A percentile compares a stretch with the other conserved stretches of the same genome.
Evolutionary conservation across 92 coral and sea anemone genomes (phyloP).

Genomic region (Porites cylindrica): DNA sequence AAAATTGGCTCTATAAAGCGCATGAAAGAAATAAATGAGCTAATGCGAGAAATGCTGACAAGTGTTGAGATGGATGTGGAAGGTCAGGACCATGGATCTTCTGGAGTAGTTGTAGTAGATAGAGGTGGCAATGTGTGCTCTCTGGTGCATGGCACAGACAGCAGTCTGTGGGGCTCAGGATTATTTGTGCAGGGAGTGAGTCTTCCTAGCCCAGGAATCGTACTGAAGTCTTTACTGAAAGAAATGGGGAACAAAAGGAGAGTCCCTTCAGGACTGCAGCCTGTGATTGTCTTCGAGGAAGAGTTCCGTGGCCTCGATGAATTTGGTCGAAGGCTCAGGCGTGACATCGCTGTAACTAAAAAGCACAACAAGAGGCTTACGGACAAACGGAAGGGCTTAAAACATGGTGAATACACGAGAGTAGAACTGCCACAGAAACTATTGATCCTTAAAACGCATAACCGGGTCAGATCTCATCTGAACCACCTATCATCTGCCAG

Average conservation of each 20-base stretch:
- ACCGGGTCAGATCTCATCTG: conserved; percentile 39
- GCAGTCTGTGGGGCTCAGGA: conserved; percentile 95
- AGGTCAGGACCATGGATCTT: conserved; percentile 55
- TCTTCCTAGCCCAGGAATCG: conserved; percentile 86
- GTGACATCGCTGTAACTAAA: conserved; percentile 1
- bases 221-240: conserved; percentile 63
- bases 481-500: conserved; percentile 11
- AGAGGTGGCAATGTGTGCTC: conserved; percentile 91
- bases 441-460: conserved; percentile 32
- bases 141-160: conserved; percentile 88
- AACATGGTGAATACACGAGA: not conserved
- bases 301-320: conserved; percentile 22
- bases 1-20: conserved; percentile 63
- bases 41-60: conserved; percentile 75
- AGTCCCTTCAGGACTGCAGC: conserved; percentile 87
- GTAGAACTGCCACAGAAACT: not conserved
- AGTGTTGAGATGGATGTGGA: conserved; percentile 42
- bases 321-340: conserved; percentile 35
- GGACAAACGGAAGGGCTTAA: not conserved
- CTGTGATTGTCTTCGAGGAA: conserved; percentile 75
- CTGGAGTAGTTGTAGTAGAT: conserved; percentile 91
- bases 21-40: conserved; percentile 63
- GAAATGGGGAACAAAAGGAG: conserved; percentile 67
- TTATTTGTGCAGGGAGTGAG: conserved; percentile 92
- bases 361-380: not conserved